Conservation (phyloP, 2,888 invertebrate genomes). For the Orthonychiurus folsomi region DNA sequence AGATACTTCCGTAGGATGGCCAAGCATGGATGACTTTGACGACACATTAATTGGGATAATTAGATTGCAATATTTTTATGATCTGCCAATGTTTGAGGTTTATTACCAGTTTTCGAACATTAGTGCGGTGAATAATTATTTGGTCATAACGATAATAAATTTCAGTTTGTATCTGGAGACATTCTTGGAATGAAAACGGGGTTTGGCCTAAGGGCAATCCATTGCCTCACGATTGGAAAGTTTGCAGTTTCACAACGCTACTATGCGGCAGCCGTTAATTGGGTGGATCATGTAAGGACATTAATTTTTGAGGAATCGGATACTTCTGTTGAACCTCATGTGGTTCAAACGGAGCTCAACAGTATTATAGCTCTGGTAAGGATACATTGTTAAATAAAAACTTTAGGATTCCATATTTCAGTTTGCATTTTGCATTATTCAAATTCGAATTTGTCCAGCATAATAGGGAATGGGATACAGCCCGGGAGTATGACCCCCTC, state of each 20-base stretch:
- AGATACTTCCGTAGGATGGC: not conserved
- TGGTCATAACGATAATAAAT: too few relatives aligned
- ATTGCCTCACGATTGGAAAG: not conserved
- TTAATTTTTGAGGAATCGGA: not conserved
- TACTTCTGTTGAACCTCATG: too few relatives aligned
- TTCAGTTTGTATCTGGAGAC: too few relatives aligned
- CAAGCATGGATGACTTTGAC: not conserved
- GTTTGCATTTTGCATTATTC: not conserved
- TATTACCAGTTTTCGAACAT: too few relatives aligned
- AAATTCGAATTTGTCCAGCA: constrained; percentile 10
- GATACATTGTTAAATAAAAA: too few relatives aligned
- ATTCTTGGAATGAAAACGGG: not conserved
- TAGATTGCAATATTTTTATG: not conserved
- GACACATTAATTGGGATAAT: not conserved
- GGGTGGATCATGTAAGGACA: not conserved
- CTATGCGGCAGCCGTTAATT: not conserved
- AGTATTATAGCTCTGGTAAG: too few relatives aligned
- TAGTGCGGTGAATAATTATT: too few relatives aligned
- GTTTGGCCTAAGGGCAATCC: not conserved
- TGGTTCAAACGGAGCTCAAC: too few relatives aligned
- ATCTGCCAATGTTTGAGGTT: too few relatives aligned
- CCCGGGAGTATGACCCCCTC: constrained; percentile 14
- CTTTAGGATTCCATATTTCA: too few relatives aligned
- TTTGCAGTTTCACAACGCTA: not conserved
- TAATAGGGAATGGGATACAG: constrained; percentile 14